phyloP scores from a whole-genome alignment of 2,888 invertebrate species.

The Hoplodrina blanda region DNA sequence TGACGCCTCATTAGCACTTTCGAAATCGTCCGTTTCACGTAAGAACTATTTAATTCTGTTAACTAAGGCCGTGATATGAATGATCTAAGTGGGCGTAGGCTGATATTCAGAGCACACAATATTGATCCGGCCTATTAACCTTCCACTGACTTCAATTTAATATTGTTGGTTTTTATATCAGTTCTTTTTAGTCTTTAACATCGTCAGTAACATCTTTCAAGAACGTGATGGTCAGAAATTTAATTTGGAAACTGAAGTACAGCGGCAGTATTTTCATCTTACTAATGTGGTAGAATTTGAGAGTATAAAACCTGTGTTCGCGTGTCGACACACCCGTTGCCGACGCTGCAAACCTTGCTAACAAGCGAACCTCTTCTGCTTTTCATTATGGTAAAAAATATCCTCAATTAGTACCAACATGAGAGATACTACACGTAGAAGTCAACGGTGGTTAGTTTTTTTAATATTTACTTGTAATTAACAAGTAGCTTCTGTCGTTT shows the following conservation, averaged over 20 bases:
- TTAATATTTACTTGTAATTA: no score
- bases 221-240: background rate
- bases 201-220: conserved; percentile 4
- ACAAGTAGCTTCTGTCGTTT: no score
- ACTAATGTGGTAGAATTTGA: no score
- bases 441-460: no score
- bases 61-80: conserved; percentile 11
- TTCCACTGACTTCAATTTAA: conserved; percentile 15
- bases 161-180: conserved; percentile 10
- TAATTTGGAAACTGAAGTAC: background rate
- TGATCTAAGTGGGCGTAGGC: conserved; percentile 23
- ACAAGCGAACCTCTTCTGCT: background rate
- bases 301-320: background rate
- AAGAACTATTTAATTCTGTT: conserved; percentile 21
- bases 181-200: no score
- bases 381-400: background rate
- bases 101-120: conserved; percentile 23
- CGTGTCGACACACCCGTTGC: background rate
- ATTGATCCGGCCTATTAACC: conserved; percentile 42
- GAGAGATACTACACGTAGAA: no score
- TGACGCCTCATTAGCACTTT: background rate
- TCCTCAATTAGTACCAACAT: no score
- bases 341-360: background rate
- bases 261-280: background rate
- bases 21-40: conserved; percentile 10